Base-by-base conservation (phyloP, 2,113 vertebrate genomes). In the Chroicocephalus ridibundus region DNA sequence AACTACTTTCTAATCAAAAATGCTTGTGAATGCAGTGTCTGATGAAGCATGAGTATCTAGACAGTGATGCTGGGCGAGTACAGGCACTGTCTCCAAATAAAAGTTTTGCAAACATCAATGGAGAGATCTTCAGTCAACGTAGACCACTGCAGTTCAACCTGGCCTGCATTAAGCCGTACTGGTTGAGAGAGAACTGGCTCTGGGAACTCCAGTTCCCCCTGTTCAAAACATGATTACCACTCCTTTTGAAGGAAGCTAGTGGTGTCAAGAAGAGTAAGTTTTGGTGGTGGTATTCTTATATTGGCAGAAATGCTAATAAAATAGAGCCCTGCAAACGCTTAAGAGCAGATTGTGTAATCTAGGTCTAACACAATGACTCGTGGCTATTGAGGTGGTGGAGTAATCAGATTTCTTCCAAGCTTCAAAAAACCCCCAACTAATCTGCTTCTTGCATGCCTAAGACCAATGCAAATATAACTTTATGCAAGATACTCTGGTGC, bases 1-100 rank as follows among this genome's bases (percentile, higher is more conserved):
- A 97, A 80, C 47, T 82, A 65, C 68, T 79, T 94, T 74, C 76
- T 91, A 91, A 91, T 78, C 61, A 74, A 66, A 96, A 91, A 21
- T 65, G 60, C 47, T 70, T 88, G 51, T 64, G 79, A 93, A 72
- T 0, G 0, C 34, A 57, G 36, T 17, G 49, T 47, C 34, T 83
- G 79, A 95, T 74, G 77, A 88, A 91, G 86, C 72, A 60, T 2
- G 4, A 82, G 44, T 8, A 58, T 49, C 40, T 54, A 83, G 15
- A 46, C 34, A 38, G 49, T 26, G 78, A 72, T 47, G n/a, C 42
- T 0, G 2, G 68, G 31, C 0, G 3, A 82, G 29, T 74, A 69
- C 13, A 88, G 54, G 27, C 46, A 66, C 22, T 52, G 32, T 9
- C 42, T 81, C 36, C 80, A 92, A 90, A 79, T 32, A 61, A 38